Evolutionary conservation across 1,140 invertebrate genomes (phyloP), one percentile per base, ranked within the genome.

Genomic region (Chionoecetes opilio): DNA sequence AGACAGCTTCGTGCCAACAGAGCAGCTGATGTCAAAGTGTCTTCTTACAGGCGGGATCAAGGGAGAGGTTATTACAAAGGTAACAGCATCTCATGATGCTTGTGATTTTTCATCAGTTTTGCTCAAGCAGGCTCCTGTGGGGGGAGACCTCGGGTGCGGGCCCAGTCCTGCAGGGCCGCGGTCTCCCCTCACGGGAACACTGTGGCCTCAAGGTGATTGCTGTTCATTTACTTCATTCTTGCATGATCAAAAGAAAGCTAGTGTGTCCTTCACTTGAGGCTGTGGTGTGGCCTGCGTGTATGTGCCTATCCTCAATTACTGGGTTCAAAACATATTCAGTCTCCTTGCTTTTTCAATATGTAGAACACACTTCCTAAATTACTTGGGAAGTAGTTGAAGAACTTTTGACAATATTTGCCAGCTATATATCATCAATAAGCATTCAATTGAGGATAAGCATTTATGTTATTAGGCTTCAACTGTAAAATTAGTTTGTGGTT

Each of bases 21-120:
- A 95, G 94, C 94, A 86, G 94, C 94, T 88, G 94, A 92, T 95
- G 90, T 95, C 94, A 95, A 94, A 94, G 94, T 94, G 94, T 95
- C 94, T 95, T 88, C 94, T 95, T 95, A 95, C 94, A 95, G 94
- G 90, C 94, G 90, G 91, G 94, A 95, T 95, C 94, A 95, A 95
- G 94, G 94, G 94, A 95, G 94, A 95, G 94, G 94, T 95, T 95
- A 95, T 92, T 85, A 75, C 90, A 95, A 95, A 95, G 94, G 94
- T 95, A 95, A 95, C 94, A 46, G 94, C 94, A 95, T 85, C 94
- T 92, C 32, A 35, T 53, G 94, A 90, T 95, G 94, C 94, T 95
- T 95, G 84, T 92, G 89, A 88, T 95, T 95, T 95, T 95, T 95
- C 84, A 53, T 95, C 91, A 95, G 94, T 95, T 95, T 95, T 95